Conservation (phyloP, 2,888 invertebrate species). For the Chymomyza caudatula region DNA sequence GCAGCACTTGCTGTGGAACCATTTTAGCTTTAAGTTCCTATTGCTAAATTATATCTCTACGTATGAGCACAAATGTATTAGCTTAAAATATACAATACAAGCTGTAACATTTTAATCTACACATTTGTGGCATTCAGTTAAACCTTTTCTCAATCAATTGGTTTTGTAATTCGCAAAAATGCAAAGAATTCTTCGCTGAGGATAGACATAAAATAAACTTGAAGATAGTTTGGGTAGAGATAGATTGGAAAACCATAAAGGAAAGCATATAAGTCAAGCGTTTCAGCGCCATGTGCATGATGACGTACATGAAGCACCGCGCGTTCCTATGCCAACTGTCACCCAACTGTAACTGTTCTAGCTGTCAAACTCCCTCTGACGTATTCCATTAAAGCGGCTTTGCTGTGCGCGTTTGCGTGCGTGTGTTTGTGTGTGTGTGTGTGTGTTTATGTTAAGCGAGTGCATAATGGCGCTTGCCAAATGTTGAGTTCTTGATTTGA, state of each 20-base stretch:
- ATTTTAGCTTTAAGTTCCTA: too few species aligned
- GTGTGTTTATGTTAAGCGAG: slow-evolving; percentile 3
- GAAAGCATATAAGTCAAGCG: slow-evolving; percentile 22
- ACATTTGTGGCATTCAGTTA: slow-evolving; percentile 30
- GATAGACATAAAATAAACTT: slow-evolving; percentile 45
- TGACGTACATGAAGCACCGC: too few species aligned
- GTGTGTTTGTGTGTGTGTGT: slow-evolving; percentile 3
- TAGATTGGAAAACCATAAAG: slow-evolving; percentile 48
- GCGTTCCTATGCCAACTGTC: neutral
- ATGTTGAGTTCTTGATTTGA: neutral
- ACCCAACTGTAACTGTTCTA: slow-evolving; percentile 6
- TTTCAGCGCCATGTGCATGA: neutral
- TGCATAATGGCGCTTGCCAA: neutral
- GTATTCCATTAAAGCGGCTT: neutral
- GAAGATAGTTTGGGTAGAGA: slow-evolving; percentile 31
- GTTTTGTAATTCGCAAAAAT: slow-evolving; percentile 78
- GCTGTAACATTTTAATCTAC: slow-evolving; percentile 58
- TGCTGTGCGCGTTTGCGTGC: slow-evolving; percentile 24
- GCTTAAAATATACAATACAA: slow-evolving; percentile 58
- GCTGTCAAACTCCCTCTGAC: neutral
- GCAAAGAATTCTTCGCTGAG: slow-evolving; percentile 74
- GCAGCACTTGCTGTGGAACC: too few species aligned
- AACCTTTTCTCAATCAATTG: slow-evolving; percentile 54
- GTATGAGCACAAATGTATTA: slow-evolving; percentile 34
- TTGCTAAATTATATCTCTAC: neutral